These are phyloP conservation scores for Trachurus trachurus DNA, from an alignment of 2,797 vertebrate species.

Conservation along the genomic window DNA sequence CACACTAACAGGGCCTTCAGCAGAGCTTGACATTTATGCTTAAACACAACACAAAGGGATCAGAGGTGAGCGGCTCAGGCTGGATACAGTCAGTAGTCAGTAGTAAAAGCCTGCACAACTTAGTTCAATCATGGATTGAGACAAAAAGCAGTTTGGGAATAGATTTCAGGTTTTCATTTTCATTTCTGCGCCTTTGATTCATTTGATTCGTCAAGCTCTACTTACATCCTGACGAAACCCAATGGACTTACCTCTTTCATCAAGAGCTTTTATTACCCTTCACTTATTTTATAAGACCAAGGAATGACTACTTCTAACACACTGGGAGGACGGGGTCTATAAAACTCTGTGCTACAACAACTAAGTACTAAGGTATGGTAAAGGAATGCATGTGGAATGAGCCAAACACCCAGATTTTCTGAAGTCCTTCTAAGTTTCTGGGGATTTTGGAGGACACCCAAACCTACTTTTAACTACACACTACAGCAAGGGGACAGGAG, in stretches of 20 bases:
- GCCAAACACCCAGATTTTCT: constrained; percentile 36
- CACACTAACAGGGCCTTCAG: constrained; percentile 24
- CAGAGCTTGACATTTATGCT: constrained; percentile 47
- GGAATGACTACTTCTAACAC: constrained; percentile 22
- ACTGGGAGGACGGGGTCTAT: constrained; percentile 11
- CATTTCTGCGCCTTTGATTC: not conserved
- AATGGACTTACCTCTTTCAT: constrained; percentile 44
- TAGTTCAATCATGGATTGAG: not conserved
- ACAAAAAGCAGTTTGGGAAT: not conserved
- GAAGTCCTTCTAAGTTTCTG: constrained; percentile 54
- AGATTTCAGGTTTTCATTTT: constrained; percentile 17
- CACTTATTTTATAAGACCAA: not conserved
- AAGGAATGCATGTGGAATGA: constrained; percentile 49
- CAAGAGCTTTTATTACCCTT: constrained; percentile 17
- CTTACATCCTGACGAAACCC: constrained; percentile 15
- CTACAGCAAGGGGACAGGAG: constrained; percentile 47
- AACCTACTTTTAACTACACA: constrained; percentile 63
- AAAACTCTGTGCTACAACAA: constrained; percentile 9
- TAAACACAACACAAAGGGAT: not conserved
- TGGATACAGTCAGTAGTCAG: not conserved
- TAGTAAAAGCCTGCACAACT: not conserved
- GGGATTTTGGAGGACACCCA: constrained; percentile 59
- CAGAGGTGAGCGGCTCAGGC: not conserved
- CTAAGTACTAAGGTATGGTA: constrained; percentile 12
- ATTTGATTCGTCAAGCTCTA: constrained; percentile 57